Evolutionary conservation across 2,113 vertebrate species (phyloP).

Genomic region (Lipotes vexillifer): DNA sequence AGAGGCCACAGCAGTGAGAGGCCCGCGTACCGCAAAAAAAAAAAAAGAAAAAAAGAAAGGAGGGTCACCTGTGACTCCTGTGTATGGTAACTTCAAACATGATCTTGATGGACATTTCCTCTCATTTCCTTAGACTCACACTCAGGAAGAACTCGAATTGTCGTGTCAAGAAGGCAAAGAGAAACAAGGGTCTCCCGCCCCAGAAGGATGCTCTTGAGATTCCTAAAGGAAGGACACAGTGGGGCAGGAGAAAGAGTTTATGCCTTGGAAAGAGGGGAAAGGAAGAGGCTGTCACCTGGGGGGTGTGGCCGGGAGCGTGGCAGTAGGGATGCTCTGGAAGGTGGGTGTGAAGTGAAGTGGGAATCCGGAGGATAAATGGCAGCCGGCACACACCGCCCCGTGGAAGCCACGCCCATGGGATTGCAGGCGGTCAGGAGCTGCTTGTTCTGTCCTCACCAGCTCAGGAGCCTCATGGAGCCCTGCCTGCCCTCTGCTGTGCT

Average conservation of each 20-base stretch:
- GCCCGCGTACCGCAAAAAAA: too few species aligned
- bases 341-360: neutral
- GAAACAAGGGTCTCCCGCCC: neutral
- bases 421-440: too few species aligned
- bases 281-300: neutral
- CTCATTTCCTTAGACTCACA: neutral
- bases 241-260: neutral
- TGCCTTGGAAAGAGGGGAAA: neutral
- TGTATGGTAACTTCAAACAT: neutral
- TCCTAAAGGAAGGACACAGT: neutral
- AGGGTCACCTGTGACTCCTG: neutral
- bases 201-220: neutral
- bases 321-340: neutral
- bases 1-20: too few species aligned
- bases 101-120: neutral
- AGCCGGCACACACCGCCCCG: neutral
- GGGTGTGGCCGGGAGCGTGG: neutral
- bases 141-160: neutral
- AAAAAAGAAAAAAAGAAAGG: neutral
- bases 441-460: neutral
- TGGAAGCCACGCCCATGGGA: accelerated
- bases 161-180: neutral
- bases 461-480: neutral
- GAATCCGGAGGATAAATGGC: accelerated
- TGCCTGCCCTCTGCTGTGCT: neutral